These are phyloP conservation scores for Capra hircus DNA, from an alignment of 2,113 vertebrate species.

Conservation along the genomic window DNA sequence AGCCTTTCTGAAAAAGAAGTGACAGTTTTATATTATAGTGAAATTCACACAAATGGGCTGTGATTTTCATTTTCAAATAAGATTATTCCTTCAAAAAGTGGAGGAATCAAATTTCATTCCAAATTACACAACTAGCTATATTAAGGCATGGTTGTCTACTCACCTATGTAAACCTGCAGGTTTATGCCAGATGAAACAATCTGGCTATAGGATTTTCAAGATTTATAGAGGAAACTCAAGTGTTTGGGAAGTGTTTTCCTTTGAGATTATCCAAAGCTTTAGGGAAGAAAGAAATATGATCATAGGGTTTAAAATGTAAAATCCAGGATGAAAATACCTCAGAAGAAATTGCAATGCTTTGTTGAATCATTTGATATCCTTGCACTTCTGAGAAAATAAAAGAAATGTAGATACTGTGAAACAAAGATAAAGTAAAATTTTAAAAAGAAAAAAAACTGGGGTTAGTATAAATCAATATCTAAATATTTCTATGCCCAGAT, in stretches of 20 bases:
- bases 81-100: conserved; percentile 56
- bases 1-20: conserved; percentile 17
- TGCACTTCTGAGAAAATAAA: conserved; percentile 52
- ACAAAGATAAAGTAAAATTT: not conserved
- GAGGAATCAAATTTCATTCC: conserved; percentile 73
- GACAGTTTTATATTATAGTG: conserved; percentile 40
- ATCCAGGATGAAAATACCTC: conserved; percentile 59
- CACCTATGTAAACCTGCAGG: conserved; percentile 57
- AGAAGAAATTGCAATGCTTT: conserved; percentile 62
- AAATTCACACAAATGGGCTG: conserved; percentile 61
- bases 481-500: not conserved
- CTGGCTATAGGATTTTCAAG: conserved; percentile 59
- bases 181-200: conserved; percentile 69
- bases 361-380: conserved; percentile 28
- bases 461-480: not conserved
- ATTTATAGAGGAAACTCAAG: conserved; percentile 64
- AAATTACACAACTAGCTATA: conserved; percentile 67
- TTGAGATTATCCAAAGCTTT: conserved; percentile 66
- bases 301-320: conserved; percentile 64
- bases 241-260: conserved; percentile 59
- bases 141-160: conserved; percentile 68
- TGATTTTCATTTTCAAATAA: conserved; percentile 72
- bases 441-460: not conserved
- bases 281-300: conserved; percentile 69
- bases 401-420: conserved; percentile 20